Conservation (phyloP, 2,113 vertebrate species). For the Calypte anna region DNA sequence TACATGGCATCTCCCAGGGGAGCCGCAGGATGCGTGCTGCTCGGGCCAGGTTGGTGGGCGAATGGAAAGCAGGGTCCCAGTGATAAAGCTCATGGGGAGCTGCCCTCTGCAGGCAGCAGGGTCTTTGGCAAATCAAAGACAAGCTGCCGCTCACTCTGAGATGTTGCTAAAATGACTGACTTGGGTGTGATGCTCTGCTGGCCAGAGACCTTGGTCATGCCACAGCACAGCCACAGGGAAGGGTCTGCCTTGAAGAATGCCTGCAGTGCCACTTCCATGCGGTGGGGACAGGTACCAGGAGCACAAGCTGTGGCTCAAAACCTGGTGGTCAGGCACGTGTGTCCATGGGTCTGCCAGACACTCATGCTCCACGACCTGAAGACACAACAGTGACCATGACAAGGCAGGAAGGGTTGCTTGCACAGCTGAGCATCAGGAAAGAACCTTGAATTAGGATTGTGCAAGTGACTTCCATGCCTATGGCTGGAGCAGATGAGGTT, state of each 20-base stretch:
- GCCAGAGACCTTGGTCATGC: rapidly evolving
- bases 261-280: neutral
- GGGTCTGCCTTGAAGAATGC: neutral
- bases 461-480: neutral
- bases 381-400: neutral
- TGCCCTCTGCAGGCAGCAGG: neutral
- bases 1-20: neutral
- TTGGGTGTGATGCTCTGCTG: neutral
- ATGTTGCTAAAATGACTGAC: neutral
- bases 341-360: neutral
- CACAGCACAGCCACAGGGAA: neutral
- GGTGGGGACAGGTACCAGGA: rapidly evolving
- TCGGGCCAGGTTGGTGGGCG: rapidly evolving
- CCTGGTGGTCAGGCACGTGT: rapidly evolving
- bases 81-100: neutral
- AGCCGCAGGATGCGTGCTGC: neutral
- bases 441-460: neutral
- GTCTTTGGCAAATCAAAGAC: neutral
- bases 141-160: neutral
- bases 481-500: neutral
- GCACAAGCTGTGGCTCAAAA: rapidly evolving
- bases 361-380: neutral
- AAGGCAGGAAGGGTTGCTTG: neutral
- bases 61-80: neutral
- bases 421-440: neutral